Evolutionary conservation across 2,888 invertebrate genomes (phyloP), one percentile per base, ranked within the genome.

Genomic region (Harpalus rufipes): DNA sequence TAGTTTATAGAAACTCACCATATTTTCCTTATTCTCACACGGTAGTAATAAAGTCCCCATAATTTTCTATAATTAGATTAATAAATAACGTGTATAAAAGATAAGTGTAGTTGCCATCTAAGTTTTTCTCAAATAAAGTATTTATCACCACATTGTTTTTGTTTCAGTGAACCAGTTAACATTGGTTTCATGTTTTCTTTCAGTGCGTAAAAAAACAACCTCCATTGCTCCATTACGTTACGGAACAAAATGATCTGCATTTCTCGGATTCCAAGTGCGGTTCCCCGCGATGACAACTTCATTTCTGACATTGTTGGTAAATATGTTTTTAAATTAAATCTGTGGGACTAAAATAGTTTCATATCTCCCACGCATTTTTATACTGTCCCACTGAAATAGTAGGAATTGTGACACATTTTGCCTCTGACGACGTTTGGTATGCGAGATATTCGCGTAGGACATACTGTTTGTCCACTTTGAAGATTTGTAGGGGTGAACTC

Each of bases 371-470:
- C 86, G 85, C 85, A 86, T 84, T 83, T 74, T 78, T 78, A 78
- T 78, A 25, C 32, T 78, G 58, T 56, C 56, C 78, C 58, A 78
- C 78, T 58, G 58, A 78, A 78, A 78, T 56, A 78, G 58, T 44
- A 56, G 58, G 58, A 78, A 58, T 58, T 78, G 78, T 78, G 78
- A 78, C 78, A 78, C 78, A 78, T 78, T 68, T 74, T 74, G 44
- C 41, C 16, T 41, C 72, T 41, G 16, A 18, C 44, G 68, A 18
- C 18, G 44, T 16, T 58, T 87, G 86, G 86, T 87, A 87, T 87
- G 86, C 83, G 32, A 87, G 86, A 85, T 85, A 87, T 87, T 87
- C 87, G 87, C 87, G 87, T 87, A 86, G 87, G 87, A 87, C 58
- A 72, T 10, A 86, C 85, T 87, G 86, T 86, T 86, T 78, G 78